Evolutionary conservation across 2,888 invertebrate species (phyloP), one percentile per base, ranked within the genome.

Genomic region (Myopa testacea): DNA sequence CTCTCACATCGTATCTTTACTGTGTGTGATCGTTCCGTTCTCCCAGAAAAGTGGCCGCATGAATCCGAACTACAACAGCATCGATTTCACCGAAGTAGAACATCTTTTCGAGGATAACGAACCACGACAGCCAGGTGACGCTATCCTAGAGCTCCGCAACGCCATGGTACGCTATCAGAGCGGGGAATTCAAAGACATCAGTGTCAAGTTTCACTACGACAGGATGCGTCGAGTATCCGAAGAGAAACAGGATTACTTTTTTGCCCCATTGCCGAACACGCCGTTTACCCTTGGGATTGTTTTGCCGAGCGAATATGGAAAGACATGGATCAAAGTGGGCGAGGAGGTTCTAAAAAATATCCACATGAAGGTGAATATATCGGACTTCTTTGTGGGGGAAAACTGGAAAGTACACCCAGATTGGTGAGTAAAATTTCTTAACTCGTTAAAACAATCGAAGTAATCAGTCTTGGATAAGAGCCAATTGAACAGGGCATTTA

Each of bases 11-110:
- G 4, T 50, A 5, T 3, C 19, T 45, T 52, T 10, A 26, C 19
- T 34, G 6, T 55, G 26, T 55, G 19, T 52, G 4, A 14, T 40
- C 4, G 8, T 16, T 45, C 40, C n/a, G 40, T 1, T 19, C 10
- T 68, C 74, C 3, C 70, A 89, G 88, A 82, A 82, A 68, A 82
- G 83, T 77, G 84, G 84, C 4, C 84, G 82, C 34, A 90, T 95
- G 77, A 98, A 96, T 90, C 93, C 94, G n/a, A 98, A 98, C 88
- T 98, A 96, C 90, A 98, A 98, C 90, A 98, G 98, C 88, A 95
- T 99, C 55, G 99, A 99, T 89, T 92, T 99, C 78, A 94, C 95
- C 3, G 98, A 99, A 90, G 95, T 99, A 7, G 98, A 99, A 88
- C 94, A 98, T 81, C 92, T 95, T 38, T 94, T 95, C 84, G 91